A percentile compares a stretch with the other conserved stretches of the same genome.
Conservation (phyloP, 1,140 invertebrate genomes). For the Charaxes varanes region DNA sequence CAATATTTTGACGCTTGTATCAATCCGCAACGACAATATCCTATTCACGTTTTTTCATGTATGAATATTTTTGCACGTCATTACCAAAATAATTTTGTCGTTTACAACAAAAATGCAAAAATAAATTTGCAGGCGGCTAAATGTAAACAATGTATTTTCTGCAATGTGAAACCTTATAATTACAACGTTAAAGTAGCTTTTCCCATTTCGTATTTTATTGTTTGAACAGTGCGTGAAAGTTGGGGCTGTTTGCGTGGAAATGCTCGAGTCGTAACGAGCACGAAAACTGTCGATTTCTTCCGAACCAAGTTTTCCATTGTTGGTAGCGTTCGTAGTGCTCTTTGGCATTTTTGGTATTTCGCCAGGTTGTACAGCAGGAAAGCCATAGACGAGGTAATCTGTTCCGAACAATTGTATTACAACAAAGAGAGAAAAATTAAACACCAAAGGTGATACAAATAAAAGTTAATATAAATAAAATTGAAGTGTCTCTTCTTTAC, state of each 20-base stretch:
- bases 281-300: conserved; percentile 26
- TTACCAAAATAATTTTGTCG: conserved; percentile 38
- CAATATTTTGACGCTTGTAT: too few relatives aligned
- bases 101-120: conserved; percentile 24
- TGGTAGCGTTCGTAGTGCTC: too few relatives aligned
- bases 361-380: conserved; percentile 63
- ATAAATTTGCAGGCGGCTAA: conserved; percentile 15
- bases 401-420: conserved; percentile 12
- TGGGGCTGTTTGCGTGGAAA: conserved; percentile 25
- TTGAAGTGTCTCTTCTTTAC: too few relatives aligned
- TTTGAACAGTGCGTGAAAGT: conserved; percentile 7
- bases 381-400: conserved; percentile 59
- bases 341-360: conserved; percentile 70
- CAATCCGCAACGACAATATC: neutral
- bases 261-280: conserved; percentile 21
- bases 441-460: neutral
- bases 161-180: conserved; percentile 10
- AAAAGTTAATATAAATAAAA: too few relatives aligned
- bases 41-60: conserved; percentile 5
- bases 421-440: neutral
- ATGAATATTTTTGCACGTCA: conserved; percentile 39
- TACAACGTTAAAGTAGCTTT: conserved; percentile 15
- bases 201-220: conserved; percentile 3
- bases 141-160: conserved; percentile 5
- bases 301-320: conserved; percentile 26